These are phyloP conservation scores for Carposina sasakii DNA, from an alignment of 1,140 invertebrate genomes.

Conservation along the genomic window DNA sequence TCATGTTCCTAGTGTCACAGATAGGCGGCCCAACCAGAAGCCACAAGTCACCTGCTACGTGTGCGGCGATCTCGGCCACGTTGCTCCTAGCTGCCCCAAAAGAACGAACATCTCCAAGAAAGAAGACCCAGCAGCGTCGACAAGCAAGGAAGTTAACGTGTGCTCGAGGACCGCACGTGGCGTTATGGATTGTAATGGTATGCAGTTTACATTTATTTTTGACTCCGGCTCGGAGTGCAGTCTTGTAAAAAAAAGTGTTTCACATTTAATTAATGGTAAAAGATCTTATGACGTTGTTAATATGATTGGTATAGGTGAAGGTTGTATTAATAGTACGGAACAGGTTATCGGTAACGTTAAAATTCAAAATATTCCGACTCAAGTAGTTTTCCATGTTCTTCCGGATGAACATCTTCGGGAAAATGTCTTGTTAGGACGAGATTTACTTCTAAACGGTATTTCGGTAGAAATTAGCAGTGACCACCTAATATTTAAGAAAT, in stretches of 20 bases:
- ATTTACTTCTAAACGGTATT: slow-evolving; percentile 7
- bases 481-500: neutral
- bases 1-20: neutral
- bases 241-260: slow-evolving; percentile 10
- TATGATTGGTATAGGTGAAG: slow-evolving; percentile 14
- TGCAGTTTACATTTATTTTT: slow-evolving; percentile 8
- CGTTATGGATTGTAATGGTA: neutral
- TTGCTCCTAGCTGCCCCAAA: slow-evolving; percentile 13
- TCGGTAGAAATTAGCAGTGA: neutral
- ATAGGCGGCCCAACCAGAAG: neutral
- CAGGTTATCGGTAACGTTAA: neutral
- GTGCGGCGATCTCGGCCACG: slow-evolving; percentile 14
- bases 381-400: slow-evolving; percentile 5
- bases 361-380: neutral
- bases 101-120: slow-evolving; percentile 16
- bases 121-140: slow-evolving; percentile 5
- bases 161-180: neutral
- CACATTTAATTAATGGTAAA: slow-evolving; percentile 2
- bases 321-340: neutral
- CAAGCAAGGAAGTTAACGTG: slow-evolving; percentile 4
- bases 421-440: slow-evolving; percentile 13
- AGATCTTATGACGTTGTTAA: slow-evolving; percentile 11
- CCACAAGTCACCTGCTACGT: slow-evolving; percentile 10
- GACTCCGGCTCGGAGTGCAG: slow-evolving; percentile 15
- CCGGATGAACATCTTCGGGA: slow-evolving; percentile 1